These are phyloP conservation scores for Micromesistius poutassou DNA, from an alignment of 2,797 vertebrate genomes.

Conservation along the genomic window DNA sequence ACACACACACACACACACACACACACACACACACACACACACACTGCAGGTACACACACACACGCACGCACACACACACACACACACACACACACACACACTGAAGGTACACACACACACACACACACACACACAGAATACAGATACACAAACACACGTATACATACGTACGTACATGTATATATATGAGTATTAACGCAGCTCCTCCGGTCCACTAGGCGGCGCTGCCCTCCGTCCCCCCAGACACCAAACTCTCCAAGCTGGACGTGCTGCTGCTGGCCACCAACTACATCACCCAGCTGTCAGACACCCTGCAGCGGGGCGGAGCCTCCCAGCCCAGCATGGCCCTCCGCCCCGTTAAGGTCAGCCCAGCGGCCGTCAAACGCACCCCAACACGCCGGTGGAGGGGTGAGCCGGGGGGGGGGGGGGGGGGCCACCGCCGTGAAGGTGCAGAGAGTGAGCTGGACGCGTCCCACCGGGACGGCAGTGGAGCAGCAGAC, in stretches of 20 bases:
- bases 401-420: too few species aligned
- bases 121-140: too few species aligned
- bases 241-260: constrained; percentile 86
- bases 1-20: background rate
- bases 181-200: background rate
- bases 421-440: too few species aligned
- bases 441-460: too few species aligned
- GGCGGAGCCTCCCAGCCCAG: constrained; percentile 55
- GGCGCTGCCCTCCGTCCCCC: constrained; percentile 80
- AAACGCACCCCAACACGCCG: background rate
- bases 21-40: background rate
- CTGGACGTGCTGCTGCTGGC: constrained; percentile 85
- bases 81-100: background rate
- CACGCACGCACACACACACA: background rate
- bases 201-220: constrained; percentile 54
- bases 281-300: constrained; percentile 84
- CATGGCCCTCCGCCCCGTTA: constrained; percentile 77
- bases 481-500: too few species aligned
- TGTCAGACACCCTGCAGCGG: constrained; percentile 77
- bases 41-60: background rate
- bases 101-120: too few species aligned
- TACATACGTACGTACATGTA: too few species aligned
- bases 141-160: too few species aligned
- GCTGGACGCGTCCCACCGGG: too few species aligned
- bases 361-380: constrained; percentile 63